Conservation (phyloP, 2,797 vertebrate species). For the Crax fasciolata region DNA sequence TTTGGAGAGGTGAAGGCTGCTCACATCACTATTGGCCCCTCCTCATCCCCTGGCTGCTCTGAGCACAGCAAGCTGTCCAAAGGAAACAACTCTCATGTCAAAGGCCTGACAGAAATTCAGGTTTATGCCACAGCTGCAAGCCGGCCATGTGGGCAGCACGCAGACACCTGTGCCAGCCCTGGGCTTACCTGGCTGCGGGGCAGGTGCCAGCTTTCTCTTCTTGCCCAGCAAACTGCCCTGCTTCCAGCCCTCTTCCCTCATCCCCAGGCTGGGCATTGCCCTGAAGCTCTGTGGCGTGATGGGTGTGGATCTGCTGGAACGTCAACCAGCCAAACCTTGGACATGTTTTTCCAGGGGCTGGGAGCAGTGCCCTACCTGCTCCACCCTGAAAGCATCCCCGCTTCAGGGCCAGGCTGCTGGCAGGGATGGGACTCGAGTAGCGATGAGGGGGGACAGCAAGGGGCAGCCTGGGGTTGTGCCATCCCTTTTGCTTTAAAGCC, state of each 20-base stretch:
- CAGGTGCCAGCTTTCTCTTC: background rate
- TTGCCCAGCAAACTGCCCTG: background rate
- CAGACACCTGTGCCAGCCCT: background rate
- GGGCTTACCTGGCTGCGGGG: constrained; percentile 7
- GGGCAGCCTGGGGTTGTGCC: background rate
- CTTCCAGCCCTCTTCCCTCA: background rate
- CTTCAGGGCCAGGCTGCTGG: background rate
- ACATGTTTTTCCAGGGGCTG: constrained; percentile 56
- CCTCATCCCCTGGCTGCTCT: background rate
- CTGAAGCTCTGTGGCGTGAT: background rate
- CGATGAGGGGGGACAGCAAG: background rate
- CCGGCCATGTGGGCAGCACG: background rate
- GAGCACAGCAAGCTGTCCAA: background rate
- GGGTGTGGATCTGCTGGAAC: constrained; percentile 43
- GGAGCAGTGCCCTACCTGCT: constrained; percentile 37
- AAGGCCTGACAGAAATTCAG: background rate
- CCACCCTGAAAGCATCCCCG: background rate
- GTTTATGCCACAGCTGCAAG: background rate
- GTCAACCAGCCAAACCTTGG: background rate
- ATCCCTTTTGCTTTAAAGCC: background rate
- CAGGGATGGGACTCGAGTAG: background rate
- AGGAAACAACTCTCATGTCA: background rate
- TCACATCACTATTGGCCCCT: background rate
- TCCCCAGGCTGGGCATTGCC: background rate
- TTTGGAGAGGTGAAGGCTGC: background rate